Evolutionary conservation across 2,113 vertebrate species (phyloP).

Genomic region (Lipophrys pholis): DNA sequence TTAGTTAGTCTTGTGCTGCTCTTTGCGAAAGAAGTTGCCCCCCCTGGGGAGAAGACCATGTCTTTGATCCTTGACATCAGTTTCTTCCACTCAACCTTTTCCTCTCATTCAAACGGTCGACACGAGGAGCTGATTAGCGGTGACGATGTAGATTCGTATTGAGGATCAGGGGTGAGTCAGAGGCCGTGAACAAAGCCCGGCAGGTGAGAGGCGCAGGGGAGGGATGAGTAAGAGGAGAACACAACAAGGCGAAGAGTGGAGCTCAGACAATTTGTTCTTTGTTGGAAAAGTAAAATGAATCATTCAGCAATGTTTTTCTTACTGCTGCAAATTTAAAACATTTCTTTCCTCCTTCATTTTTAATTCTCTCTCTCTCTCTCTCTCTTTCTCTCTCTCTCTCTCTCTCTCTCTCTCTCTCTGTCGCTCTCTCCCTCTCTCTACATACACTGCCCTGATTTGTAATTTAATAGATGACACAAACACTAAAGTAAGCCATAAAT

Average conservation of each 20-base stretch:
- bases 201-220: constrained; percentile 44
- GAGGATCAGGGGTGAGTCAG: constrained; percentile 57
- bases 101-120: constrained; percentile 22
- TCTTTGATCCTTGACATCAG: neutral
- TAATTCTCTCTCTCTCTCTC: neutral
- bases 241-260: constrained; percentile 22
- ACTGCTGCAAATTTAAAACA: neutral
- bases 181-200: constrained; percentile 28
- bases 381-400: no score
- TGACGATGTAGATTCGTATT: constrained; percentile 46
- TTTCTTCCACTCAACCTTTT: constrained; percentile 23
- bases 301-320: neutral
- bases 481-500: constrained; percentile 22
- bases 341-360: neutral
- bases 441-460: constrained; percentile 7
- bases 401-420: neutral
- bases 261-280: constrained; percentile 11
- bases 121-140: constrained; percentile 46
- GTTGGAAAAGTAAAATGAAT: neutral
- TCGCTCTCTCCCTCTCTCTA: no score
- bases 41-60: no score
- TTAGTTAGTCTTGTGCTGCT: no score
- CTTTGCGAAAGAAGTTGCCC: no score
- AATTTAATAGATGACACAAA: constrained; percentile 19
- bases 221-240: constrained; percentile 33